Conservation (phyloP, 2,113 vertebrate genomes). For the Rhinoderma darwinii region DNA sequence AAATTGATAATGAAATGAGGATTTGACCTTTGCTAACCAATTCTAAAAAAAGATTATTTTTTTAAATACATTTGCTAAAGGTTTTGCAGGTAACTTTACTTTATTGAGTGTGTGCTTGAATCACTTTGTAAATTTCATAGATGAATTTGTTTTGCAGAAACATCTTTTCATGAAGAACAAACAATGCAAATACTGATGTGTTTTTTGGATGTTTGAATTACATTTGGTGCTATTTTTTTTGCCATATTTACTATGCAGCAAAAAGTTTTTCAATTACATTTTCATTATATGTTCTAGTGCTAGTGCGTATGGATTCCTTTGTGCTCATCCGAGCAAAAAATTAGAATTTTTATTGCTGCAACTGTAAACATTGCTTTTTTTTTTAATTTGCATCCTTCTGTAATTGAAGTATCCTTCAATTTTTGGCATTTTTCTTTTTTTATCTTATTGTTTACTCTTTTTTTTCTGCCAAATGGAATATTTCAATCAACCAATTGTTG, state of each 20-base stretch:
- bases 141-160: constrained; percentile 9
- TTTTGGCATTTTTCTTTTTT: constrained; percentile 45
- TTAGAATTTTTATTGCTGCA: constrained; percentile 81
- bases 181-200: constrained; percentile 2
- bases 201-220: constrained; percentile 36
- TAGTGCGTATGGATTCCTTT: constrained; percentile 77
- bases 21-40: neutral
- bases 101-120: neutral
- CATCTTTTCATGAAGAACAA: constrained; percentile 5
- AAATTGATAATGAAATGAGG: neutral
- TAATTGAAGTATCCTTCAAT: constrained; percentile 44
- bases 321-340: constrained; percentile 84
- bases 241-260: constrained; percentile 70
- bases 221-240: constrained; percentile 63
- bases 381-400: constrained; percentile 3
- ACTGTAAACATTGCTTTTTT: constrained; percentile 72
- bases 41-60: no score
- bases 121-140: neutral
- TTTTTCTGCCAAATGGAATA: neutral
- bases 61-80: neutral
- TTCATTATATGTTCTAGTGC: constrained; percentile 79
- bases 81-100: neutral
- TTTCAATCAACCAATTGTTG: constrained; percentile 16
- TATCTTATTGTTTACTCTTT: constrained; percentile 15
- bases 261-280: constrained; percentile 76